A percentile compares a stretch with the other conserved stretches of the same genome.
Evolutionary conservation across 2,888 invertebrate species (phyloP).

Genomic region (Nephrotoma guestfalica): DNA sequence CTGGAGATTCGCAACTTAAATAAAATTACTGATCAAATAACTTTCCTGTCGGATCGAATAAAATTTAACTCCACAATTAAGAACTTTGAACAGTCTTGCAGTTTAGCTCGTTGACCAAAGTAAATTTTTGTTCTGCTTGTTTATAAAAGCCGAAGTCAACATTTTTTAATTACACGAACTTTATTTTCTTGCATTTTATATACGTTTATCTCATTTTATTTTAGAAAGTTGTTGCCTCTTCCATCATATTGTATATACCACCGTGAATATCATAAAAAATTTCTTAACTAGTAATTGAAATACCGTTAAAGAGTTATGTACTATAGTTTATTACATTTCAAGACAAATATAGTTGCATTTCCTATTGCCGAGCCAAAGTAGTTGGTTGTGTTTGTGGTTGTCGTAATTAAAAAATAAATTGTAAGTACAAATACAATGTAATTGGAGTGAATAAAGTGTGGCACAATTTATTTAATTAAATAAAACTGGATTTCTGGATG

Average conservation of each 20-base stretch:
- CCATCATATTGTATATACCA: not conserved
- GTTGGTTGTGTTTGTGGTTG: not conserved
- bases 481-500: not conserved
- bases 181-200: not conserved
- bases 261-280: not conserved
- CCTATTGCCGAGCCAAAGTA: not conserved
- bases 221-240: not conserved
- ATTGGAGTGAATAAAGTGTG: not conserved
- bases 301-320: not conserved
- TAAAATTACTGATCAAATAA: not conserved
- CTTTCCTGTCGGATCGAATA: not conserved
- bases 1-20: not conserved
- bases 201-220: not conserved
- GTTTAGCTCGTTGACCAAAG: not conserved
- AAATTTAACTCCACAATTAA: not conserved
- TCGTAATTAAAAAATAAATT: not conserved
- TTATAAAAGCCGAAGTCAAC: not conserved
- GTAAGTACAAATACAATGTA: not conserved
- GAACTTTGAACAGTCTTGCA: not conserved
- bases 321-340: not conserved
- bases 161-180: not conserved
- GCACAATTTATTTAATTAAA: not conserved
- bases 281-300: not conserved
- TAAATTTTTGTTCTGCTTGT: not conserved
- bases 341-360: not conserved